Conservation (phyloP, 2,888 invertebrate genomes). For the Pterostichus niger region DNA sequence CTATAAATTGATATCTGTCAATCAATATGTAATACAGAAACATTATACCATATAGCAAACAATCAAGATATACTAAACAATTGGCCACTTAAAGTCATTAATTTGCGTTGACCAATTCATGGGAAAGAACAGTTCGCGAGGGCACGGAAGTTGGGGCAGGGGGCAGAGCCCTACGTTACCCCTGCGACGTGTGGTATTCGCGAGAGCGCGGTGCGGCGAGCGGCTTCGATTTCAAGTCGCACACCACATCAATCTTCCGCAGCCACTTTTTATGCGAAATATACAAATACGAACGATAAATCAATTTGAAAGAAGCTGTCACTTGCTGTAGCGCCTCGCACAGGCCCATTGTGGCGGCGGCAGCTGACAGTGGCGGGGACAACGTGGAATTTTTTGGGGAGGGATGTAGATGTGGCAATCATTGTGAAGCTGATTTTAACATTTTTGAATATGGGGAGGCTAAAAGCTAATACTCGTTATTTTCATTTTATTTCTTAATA, state of each 20-base stretch:
- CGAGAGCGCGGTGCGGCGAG: neutral
- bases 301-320: slow-evolving; percentile 69
- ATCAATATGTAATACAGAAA: no score
- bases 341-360: slow-evolving; percentile 51
- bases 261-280: slow-evolving; percentile 68
- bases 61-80: neutral
- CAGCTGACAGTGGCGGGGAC: slow-evolving; percentile 45
- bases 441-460: neutral
- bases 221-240: slow-evolving; percentile 66
- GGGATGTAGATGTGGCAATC: neutral
- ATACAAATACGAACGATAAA: slow-evolving; percentile 69
- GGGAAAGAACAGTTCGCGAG: neutral
- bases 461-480: no score
- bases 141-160: neutral
- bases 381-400: neutral
- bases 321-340: slow-evolving; percentile 67
- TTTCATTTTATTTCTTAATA: neutral
- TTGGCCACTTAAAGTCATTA: neutral
- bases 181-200: slow-evolving; percentile 15
- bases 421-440: neutral
- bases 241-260: slow-evolving; percentile 68
- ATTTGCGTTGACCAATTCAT: slow-evolving; percentile 17
- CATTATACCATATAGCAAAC: no score
- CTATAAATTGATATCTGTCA: no score
- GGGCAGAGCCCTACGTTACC: slow-evolving; percentile 1